Base-by-base conservation (phyloP, 2,888 invertebrate genomes). In the Scelioninae gen. 1 region DNA sequence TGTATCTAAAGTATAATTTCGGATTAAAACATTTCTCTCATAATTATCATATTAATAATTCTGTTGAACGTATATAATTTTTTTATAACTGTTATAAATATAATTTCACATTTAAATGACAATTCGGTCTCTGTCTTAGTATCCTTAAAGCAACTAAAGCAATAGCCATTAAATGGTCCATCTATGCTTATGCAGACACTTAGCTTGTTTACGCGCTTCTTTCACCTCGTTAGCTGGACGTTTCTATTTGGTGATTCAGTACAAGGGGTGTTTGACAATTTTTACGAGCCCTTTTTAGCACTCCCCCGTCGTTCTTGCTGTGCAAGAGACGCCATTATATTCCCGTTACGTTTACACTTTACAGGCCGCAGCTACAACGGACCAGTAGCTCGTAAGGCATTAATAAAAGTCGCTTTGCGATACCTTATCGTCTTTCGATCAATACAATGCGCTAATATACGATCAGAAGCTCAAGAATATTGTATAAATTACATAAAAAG, bases 151-250 rank as follows among this genome's bases (percentile, higher is more conserved):
- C 69, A 58, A 75, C 69, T 38, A 40, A 65, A 55, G 75, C 62
- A 65, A 53, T n/a, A 69, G 53, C 56, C 43, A 60, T 83, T 84
- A 87, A 87, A 88, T 85, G 84, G 86, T 23, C 56, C 62, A 76
- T 51, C 71, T 75, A 68, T 75, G 79, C 87, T 87, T 87, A 86
- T 86, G 84, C 84, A 82, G 78, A 74, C 84, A 83, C 86, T 84
- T 86, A 83, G 81, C 75, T 82, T 75, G 82, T 85, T 85, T 85
- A 85, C 83, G 72, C 83, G 63, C 69, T 75, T 82, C 82, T 83
- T 77, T 82, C 81, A 83, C 81, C 71, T 75, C 84, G 69, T 72
- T 83, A 84, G 79, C 80, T 55, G 78, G 80, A 85, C 84, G 78
- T 84, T 87, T 84, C 84, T 83, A 82, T 82, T 82, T 82, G 77